Base-by-base conservation (phyloP, 2,888 invertebrate species). In the Myopa tessellatipennis region DNA sequence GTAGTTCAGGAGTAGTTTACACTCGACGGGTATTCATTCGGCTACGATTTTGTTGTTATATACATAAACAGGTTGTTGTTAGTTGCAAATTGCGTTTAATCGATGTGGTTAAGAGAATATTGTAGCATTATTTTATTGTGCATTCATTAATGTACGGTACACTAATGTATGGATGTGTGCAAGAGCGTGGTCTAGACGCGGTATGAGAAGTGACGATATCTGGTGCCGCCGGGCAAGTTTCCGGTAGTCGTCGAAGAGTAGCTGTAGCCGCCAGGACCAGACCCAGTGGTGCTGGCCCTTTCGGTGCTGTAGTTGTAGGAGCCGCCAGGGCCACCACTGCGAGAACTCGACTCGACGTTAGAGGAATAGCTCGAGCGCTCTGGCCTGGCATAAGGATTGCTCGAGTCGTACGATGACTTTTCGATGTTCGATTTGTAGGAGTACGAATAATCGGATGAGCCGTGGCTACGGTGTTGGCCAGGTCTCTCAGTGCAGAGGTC, bases 401-500 rank as follows among this genome's bases (percentile, higher is more conserved):
- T 90, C 80, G 91, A 90, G 83, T 87, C 89, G 84, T 87, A 89
- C 85, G 91, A 88, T 83, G 90, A 90, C 89, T 91, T 89, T 87
- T 92, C 91, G 84, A 91, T 91, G 83, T 88, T 88, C 89, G 93
- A 93, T 89, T 92, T 90, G 91, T 95, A 95, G 83, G 95, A 93
- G 91, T 95, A 95, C 85, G 95, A 95, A 92, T 95, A 96, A 91
- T 95, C 94, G 91, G 95, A 92, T 89, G 95, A 94, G 84, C 94
- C 93, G 88, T 92, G 92, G 78, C 92, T 91, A 85, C 92, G 91
- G 87, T 91, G 90, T 78, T 86, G 84, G 86, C 93, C 91, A 80
- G 93, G 93, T 85, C 93, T 92, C 89, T 95, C 95, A 90, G 93
- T 93, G 90, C 95, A 94, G 91, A 95, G 93, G 92, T 95, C 95